Percentiles rank a stretch among this genome's conserved stretches.
Conservation (phyloP, 2,888 invertebrate species). For the Drosophila multiciliata region DNA sequence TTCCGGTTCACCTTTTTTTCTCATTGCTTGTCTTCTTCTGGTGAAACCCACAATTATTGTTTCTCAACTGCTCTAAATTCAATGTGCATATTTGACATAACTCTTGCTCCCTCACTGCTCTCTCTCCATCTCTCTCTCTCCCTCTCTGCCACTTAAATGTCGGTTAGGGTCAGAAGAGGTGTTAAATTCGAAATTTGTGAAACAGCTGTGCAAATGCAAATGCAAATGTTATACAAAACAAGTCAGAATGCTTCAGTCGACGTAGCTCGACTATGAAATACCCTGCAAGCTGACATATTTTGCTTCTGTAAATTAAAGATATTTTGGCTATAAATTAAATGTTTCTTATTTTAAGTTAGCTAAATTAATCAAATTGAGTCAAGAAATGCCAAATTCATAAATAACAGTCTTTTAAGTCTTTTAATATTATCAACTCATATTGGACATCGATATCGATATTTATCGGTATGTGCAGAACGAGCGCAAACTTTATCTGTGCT, state of each 20-base stretch:
- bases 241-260: background rate
- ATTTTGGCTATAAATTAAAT: background rate
- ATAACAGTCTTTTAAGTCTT: background rate
- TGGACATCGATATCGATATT: background rate
- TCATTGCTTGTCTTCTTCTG: constrained; percentile 40
- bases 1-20: constrained; percentile 56
- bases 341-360: background rate
- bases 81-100: constrained; percentile 34
- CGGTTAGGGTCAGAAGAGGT: constrained; percentile 36
- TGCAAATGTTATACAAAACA: background rate
- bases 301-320: background rate
- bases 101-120: constrained; percentile 1
- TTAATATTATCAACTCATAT: background rate
- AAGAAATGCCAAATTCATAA: background rate
- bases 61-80: constrained; percentile 30
- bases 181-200: constrained; percentile 36
- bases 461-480: background rate
- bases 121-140: background rate
- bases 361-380: background rate
- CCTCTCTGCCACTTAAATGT: constrained; percentile 6
- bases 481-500: background rate
- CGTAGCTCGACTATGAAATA: background rate
- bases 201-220: constrained; percentile 56
- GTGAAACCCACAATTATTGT: constrained; percentile 25
- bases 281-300: background rate